Evolutionary conservation across 2,888 invertebrate genomes (phyloP).

Genomic region (Ectemnius cavifrons): DNA sequence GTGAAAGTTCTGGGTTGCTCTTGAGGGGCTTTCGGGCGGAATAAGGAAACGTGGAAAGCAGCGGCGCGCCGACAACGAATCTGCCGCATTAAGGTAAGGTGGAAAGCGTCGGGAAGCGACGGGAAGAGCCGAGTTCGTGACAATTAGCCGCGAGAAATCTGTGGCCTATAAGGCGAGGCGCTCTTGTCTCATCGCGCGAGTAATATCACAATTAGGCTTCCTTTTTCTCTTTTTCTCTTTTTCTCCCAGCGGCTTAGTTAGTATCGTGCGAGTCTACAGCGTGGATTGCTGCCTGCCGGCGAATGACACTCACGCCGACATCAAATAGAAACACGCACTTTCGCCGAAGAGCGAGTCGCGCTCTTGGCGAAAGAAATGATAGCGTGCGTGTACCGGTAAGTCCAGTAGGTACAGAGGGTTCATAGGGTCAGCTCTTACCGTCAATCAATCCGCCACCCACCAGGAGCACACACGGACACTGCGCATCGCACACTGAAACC

Average conservation of each 20-base stretch:
- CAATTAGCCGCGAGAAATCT: conserved; percentile 8
- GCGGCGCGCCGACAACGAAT: conserved; percentile 7
- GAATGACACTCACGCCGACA: neutral
- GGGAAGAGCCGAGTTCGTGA: conserved; percentile 14
- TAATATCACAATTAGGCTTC: neutral
- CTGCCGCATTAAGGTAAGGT: conserved; percentile 4
- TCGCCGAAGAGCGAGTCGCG: conserved; percentile 12
- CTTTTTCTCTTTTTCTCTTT: too few relatives aligned
- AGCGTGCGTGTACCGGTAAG: conserved; percentile 4
- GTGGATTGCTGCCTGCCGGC: too few relatives aligned
- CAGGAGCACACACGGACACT: neutral
- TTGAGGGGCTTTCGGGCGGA: neutral
- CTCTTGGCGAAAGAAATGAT: conserved; percentile 16
- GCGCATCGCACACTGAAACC: neutral
- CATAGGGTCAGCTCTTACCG: conserved; percentile 43
- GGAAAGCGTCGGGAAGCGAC: neutral
- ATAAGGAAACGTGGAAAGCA: conserved; percentile 8
- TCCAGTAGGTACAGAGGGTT: conserved; percentile 31
- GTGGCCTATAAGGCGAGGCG: neutral
- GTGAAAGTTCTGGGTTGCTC: conserved; percentile 49
- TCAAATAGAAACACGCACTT: conserved; percentile 1
- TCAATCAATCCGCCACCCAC: conserved; percentile 42
- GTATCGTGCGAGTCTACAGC: neutral
- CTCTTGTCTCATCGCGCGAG: neutral
- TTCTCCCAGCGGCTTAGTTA: neutral